Base-by-base conservation (phyloP, 2,888 invertebrate species). In the Megalurothrips usitatus region DNA sequence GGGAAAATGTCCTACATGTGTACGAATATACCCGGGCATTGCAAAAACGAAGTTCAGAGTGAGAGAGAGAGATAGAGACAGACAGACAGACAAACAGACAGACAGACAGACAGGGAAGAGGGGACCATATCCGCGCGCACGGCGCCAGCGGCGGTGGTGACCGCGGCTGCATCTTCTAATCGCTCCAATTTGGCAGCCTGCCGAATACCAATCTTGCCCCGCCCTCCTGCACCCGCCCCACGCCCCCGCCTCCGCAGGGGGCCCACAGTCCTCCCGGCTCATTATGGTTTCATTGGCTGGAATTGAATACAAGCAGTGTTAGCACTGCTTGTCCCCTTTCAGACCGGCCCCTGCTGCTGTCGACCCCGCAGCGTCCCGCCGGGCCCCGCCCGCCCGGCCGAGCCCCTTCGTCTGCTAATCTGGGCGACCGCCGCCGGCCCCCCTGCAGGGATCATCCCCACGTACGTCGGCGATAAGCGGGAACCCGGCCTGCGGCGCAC, bases 271-370 rank as follows among this genome's bases (percentile, higher is more conserved):
- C 58, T 58, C 58, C 58, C 58, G 68, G 23, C 68, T 23, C 68
- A 75, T 75, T 75, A 26, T 75, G 68, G 68, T 75, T 75, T 75
- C 68, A 75, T 75, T 75, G 68, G 26, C 68, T 26, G 68, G 68
- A 75, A 75, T 75, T 26, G 68, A 75, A 75, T 75, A 26, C 68
- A 23, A 26, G 26, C 68, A 17, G 58, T 58, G 58, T 58, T 58
- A 58, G 58, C 58, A 58, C 58, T 17, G n/a, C 58, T 58, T 52
- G 58, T 17, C 58, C 19, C 81, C 81, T 81, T 80, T 80, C 68
- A 79, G 83, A 83, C 81, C 81, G 82, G 81, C 83, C 82, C 48
- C 63, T 80, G 28, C 81, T 82, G n/a, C n/a, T n/a, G 34, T 43
- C 34, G 34, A 43, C 34, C 34, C 34, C 34, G 34, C 34, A 43